Conservation (phyloP, 2,113 vertebrate genomes). For the Malurus alboscapulatus region DNA sequence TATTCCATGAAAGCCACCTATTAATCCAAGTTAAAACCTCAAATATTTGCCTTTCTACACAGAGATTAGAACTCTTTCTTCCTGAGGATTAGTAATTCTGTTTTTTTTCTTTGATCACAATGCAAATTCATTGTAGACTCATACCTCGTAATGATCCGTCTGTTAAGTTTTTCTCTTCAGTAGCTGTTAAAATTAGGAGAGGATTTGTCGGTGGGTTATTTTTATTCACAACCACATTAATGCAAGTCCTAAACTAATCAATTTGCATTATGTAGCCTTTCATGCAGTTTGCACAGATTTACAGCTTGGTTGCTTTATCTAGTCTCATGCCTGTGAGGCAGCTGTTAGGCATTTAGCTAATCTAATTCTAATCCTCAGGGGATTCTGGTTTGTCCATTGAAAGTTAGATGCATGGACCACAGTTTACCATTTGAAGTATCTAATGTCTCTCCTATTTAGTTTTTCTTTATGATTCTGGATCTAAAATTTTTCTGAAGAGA, state of each 20-base stretch:
- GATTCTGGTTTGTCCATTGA: conserved; percentile 42
- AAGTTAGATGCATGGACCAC: neutral
- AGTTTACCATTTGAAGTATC: neutral
- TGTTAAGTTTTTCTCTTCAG: conserved; percentile 71
- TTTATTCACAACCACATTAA: conserved; percentile 75
- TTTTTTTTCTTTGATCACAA: conserved; percentile 73
- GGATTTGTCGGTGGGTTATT: conserved; percentile 77
- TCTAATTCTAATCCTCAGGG: conserved; percentile 66
- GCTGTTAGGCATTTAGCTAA: conserved; percentile 77
- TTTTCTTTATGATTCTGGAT: neutral
- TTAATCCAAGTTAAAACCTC: conserved; percentile 33
- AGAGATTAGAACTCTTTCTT: conserved; percentile 51
- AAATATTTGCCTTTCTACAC: conserved; percentile 35
- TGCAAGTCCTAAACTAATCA: conserved; percentile 76
- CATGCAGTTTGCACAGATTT: conserved; percentile 74
- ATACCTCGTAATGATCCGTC: conserved; percentile 69
- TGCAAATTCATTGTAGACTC: conserved; percentile 63
- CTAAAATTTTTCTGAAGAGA: neutral
- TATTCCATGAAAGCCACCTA: neutral
- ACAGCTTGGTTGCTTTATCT: conserved; percentile 75
- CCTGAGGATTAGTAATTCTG: conserved; percentile 71
- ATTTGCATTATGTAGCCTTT: conserved; percentile 73
- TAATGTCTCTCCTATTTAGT: neutral
- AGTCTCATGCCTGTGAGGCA: conserved; percentile 70
- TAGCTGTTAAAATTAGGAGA: conserved; percentile 82